A percentile compares a stretch with the other conserved stretches of the same genome.
These are phyloP conservation scores for Cassiopea xamachana DNA, from an alignment of 30 jellyfish, hydroid and myxozoan species.

Conservation along the genomic window DNA sequence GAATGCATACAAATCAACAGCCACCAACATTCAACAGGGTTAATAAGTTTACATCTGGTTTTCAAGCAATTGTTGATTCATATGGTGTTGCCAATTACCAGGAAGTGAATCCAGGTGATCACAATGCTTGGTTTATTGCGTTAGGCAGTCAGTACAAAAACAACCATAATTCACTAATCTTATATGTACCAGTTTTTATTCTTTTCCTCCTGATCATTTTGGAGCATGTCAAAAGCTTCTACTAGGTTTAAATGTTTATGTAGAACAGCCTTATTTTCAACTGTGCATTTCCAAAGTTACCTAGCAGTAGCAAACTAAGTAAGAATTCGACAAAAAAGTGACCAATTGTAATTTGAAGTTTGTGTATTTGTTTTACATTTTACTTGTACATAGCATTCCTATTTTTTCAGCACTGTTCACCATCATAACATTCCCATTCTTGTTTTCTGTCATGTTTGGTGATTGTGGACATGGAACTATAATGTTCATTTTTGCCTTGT, in stretches of 20 bases:
- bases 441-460: constrained; percentile 99
- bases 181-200: too few relatives aligned
- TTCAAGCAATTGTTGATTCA: constrained; percentile 99
- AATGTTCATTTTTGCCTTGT: constrained; percentile 87
- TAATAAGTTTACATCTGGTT: constrained; percentile 96
- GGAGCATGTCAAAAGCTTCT: too few relatives aligned
- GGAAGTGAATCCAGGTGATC: constrained; percentile 98
- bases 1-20: constrained; percentile 92
- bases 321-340: too few relatives aligned
- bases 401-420: constrained; percentile 86
- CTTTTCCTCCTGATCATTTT: too few relatives aligned
- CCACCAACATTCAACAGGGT: constrained; percentile 99
- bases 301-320: too few relatives aligned
- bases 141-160: too few relatives aligned
- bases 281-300: too few relatives aligned
- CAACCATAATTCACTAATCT: too few relatives aligned
- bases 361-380: background rate
- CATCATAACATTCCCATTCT: constrained; percentile 96
- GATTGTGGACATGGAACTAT: constrained; percentile 98
- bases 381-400: background rate
- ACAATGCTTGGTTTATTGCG: background rate
- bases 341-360: too few relatives aligned
- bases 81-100: constrained; percentile 99
- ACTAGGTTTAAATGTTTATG: too few relatives aligned
- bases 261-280: too few relatives aligned